Evolutionary conservation across 2,888 invertebrate species (phyloP), one percentile per base, ranked within the genome.

Genomic region (Steinernema carpocapsae): DNA sequence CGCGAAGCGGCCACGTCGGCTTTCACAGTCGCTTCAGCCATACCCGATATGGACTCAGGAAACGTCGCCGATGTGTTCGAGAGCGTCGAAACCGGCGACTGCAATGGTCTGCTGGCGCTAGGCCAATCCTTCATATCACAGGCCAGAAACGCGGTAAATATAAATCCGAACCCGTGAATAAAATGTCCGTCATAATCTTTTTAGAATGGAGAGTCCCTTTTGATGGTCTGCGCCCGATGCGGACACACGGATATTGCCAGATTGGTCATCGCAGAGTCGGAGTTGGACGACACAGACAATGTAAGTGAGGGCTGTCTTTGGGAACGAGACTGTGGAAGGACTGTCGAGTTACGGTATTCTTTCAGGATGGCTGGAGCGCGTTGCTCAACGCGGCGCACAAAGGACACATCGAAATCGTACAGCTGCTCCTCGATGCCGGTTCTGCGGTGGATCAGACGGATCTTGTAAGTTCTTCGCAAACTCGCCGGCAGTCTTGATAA

Each of bases 321-420:
- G 17, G 42, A 37, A 37, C 4, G 37, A 3, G 37, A 37, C 37
- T 6, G 3, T 37, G 37, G 37, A 3, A 10, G 37, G 37, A 37
- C 37, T 37, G 37, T 37, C 37, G 10, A n/a, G 37, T 70, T 70
- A 70, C 71, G 26, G 42, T 45, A 43, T 22, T 24, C 51, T 78
- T 88, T 29, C 75, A 88, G 78, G 88, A 88, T 56, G 88, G 84
- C n/a, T 87, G 87, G 87, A 88, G 79, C 86, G 89, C 97, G 7
- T 89, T 99, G 56, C 93, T 97, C 51, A 97, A 97, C 95, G 96
- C 97, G 3, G 92, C 94, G 80, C 92, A 97, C 6, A 93, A 94
- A 83, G 97, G 97, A 17, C 92, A 93, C 88, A 90, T 91, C 7
- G 92, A 93, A 76, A 92, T 95, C 37, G 94, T 94, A 52, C 92